Evolutionary conservation across 2,113 vertebrate species (phyloP), one percentile per base, ranked within the genome.

Genomic region (Sciurus niger): DNA sequence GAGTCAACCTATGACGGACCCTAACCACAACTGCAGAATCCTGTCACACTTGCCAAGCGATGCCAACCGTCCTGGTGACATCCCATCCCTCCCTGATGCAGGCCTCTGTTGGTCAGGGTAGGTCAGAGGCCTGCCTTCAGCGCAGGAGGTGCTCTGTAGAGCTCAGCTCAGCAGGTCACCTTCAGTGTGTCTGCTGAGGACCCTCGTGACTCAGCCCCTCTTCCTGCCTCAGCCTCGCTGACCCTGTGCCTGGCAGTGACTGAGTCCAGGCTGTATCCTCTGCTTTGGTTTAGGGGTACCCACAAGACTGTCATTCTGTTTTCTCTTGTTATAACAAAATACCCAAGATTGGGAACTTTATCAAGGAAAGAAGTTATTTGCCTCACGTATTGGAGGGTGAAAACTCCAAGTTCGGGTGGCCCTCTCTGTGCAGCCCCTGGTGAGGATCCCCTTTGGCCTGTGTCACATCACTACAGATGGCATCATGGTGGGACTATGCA

Each of bases 11-110:
- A 8, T 14, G 12, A 4, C 4, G 43, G 60, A 11, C 88, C 77
- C 48, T 48, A 4, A 28, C 65, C 18, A 10, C 14, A n/a, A 28
- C 43, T 78, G 46, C 43, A 77, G 77, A 89, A 30, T 30, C 24
- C 34, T 1, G 4, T 34, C 13, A 1, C 4, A 0, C 32, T 48
- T 67, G 34, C 22, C 16, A 11, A n/a, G 12, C 14, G 34, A 17
- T 2, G 11, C 28, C 2, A 18, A 30, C 34, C 25, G 13, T 28
- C 37, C 7, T 3, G 22, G 37, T 16, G 87, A 25, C 30, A 32
- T 4, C 14, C 77, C 2, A 2, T 16, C 32, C 74, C 28, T 34
- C 68, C 10, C 22, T 18, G 6, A 51, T 46, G 28, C 37, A 34
- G 25, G 16, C 40, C 24, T 25, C 58, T 11, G 18, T 20, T 14